Evolutionary conservation across 2,888 invertebrate genomes (phyloP).

Genomic region (Palloptera scutellata): DNA sequence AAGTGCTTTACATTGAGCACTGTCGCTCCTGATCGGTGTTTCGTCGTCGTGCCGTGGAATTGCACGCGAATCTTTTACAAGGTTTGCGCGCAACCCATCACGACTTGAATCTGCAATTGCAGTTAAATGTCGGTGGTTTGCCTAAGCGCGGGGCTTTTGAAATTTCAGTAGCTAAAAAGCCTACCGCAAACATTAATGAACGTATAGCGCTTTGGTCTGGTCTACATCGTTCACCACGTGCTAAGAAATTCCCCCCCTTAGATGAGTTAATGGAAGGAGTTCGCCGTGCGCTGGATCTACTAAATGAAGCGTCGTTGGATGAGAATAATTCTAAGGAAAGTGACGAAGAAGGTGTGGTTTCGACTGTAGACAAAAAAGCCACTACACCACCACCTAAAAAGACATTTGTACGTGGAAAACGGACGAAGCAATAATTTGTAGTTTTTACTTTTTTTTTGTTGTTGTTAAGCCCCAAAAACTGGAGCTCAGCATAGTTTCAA

Average conservation of each 20-base stretch:
- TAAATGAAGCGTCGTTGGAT: slow-evolving; percentile 10
- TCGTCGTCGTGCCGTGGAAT: slow-evolving; percentile 56
- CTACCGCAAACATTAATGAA: slow-evolving; percentile 39
- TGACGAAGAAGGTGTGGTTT: background rate
- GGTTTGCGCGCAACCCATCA: slow-evolving; percentile 44
- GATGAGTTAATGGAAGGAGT: slow-evolving; percentile 37
- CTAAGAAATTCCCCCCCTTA: slow-evolving; percentile 55
- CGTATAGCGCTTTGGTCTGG: slow-evolving; percentile 56
- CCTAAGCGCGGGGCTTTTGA: slow-evolving; percentile 60
- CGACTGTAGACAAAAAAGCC: background rate
- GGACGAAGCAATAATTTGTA: slow-evolving; percentile 22
- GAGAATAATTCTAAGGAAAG: background rate
- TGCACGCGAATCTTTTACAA: slow-evolving; percentile 50
- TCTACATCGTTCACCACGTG: slow-evolving; percentile 58
- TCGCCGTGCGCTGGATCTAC: slow-evolving; percentile 23
- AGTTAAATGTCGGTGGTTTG: slow-evolving; percentile 53
- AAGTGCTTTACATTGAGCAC: slow-evolving; percentile 59
- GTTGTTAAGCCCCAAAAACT: slow-evolving; percentile 36
- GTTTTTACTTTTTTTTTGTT: slow-evolving; percentile 22
- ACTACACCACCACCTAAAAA: slow-evolving; percentile 14
- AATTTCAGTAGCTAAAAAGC: slow-evolving; percentile 45
- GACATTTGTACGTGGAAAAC: slow-evolving; percentile 19
- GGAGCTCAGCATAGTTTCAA: slow-evolving; percentile 34
- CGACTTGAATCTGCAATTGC: slow-evolving; percentile 47
- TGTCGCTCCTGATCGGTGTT: slow-evolving; percentile 62